phyloP scores from a whole-genome alignment of 2,797 vertebrate species.

The Chiloscyllium punctatum region DNA sequence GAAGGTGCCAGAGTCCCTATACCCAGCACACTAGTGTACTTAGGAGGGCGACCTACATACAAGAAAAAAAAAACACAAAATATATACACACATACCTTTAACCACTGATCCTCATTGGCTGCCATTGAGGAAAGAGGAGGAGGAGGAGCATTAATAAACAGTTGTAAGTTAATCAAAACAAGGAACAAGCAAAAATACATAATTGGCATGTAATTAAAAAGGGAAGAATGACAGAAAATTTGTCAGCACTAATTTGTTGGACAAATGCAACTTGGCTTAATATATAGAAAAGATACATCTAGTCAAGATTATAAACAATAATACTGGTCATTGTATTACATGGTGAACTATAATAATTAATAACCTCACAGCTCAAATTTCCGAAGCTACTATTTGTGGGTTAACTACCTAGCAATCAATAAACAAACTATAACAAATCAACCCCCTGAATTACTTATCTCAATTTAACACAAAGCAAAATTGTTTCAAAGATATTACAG shows the following conservation, averaged over 20 bases:
- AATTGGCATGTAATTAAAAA: background rate
- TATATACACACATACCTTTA: constrained; percentile 94
- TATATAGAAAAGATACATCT: background rate
- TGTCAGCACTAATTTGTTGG: background rate
- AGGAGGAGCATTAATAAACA: constrained; percentile 69
- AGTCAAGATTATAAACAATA: background rate
- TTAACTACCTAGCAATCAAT: background rate
- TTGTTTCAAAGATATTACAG: background rate
- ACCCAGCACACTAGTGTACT: constrained; percentile 97
- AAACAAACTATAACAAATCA: background rate
- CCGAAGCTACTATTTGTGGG: background rate
- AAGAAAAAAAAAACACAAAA: constrained; percentile 70
- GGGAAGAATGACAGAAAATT: background rate
- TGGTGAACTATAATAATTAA: background rate
- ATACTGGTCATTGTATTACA: background rate
- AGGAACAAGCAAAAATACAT: background rate
- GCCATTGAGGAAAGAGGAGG: constrained; percentile 83
- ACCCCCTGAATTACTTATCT: background rate
- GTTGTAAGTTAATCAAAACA: constrained; percentile 51
- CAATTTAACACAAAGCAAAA: background rate
- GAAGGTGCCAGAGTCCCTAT: constrained; percentile 89
- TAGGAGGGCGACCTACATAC: constrained; percentile 99
- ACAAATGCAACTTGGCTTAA: background rate
- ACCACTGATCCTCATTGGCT: constrained; percentile 99
- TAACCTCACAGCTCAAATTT: background rate